These are phyloP conservation scores for Philypnodon macrostomus DNA, from an alignment of 2,797 vertebrate species.

Conservation along the genomic window DNA sequence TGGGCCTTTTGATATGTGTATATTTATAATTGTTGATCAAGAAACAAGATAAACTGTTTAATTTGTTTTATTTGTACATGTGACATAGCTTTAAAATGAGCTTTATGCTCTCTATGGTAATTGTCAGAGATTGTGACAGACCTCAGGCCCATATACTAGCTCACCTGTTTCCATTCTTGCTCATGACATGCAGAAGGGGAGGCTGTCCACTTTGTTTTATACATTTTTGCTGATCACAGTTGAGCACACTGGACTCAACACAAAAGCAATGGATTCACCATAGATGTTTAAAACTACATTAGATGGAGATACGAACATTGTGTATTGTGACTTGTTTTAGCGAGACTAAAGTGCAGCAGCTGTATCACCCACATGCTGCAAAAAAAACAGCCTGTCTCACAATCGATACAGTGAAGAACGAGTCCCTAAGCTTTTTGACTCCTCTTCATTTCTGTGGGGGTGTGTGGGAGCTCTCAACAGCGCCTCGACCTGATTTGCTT, in stretches of 20 bases:
- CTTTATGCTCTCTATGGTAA: conserved; percentile 70
- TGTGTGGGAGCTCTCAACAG: conserved; percentile 69
- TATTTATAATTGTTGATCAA: background rate
- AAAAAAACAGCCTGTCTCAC: conserved; percentile 57
- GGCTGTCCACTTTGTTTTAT: conserved; percentile 68
- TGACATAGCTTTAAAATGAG: conserved; percentile 43
- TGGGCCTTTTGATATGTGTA: background rate
- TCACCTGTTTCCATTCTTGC: conserved; percentile 39
- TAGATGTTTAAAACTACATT: conserved; percentile 14
- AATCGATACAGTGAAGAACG: conserved; percentile 71
- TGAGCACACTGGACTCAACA: conserved; percentile 64
- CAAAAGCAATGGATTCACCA: conserved; percentile 50
- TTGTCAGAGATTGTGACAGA: too few relatives aligned
- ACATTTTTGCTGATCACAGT: conserved; percentile 71
- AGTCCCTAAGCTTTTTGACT: conserved; percentile 64
- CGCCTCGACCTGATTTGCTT: conserved; percentile 60
- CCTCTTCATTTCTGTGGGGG: conserved; percentile 72
- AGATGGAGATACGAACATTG: conserved; percentile 13
- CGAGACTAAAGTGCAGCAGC: conserved; percentile 32
- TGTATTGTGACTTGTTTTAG: conserved; percentile 33
- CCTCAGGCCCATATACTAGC: conserved; percentile 53
- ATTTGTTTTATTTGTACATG: too few relatives aligned
- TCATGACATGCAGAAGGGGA: conserved; percentile 32
- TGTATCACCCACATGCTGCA: conserved; percentile 68
- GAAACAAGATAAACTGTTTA: too few relatives aligned